Base-by-base conservation (phyloP, 2,888 invertebrate species). In the Eupithecia insigniata region DNA sequence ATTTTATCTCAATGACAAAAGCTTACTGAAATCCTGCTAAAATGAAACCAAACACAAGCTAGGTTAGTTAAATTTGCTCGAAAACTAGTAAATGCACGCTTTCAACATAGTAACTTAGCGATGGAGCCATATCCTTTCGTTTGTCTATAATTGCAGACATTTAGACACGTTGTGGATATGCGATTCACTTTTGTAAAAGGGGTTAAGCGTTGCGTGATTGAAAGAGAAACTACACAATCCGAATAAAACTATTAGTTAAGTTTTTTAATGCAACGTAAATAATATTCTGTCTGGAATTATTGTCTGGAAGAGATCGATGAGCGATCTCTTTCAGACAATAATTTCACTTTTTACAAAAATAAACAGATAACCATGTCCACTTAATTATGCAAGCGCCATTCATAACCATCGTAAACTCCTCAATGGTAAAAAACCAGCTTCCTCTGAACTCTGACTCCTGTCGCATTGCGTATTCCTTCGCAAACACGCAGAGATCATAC, bases 341-440 rank as follows among this genome's bases (percentile, higher is more conserved):
- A 62, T 62, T 62, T 62, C 61, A 62, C 61, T 62, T 64, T 34
- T 34, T 34, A 22, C 22, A n/a, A 22, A 36, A 64, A 64, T 22
- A 64, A 64, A 36, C 22, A 64, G 22, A 60, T 60, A 7, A 60
- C 18, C 64, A n/a, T 16, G 16, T 36, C 36, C 22, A 64, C 36
- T 26, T 64, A 36, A 26, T 26, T 64, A 64, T 34, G 64, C 85
- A 87, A 82, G 79, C 79, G 78, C 83, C 87, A 85, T 81, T 86
- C 88, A 84, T 82, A 83, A 73, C 72, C 81, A 81, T 82, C 83
- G 80, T 83, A 84, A 85, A 81, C 77, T 76, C 80, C 79, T 80
- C 79, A 81, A 64, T 76, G 78, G 75, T 70, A 67, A 73, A 66
- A 43, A 72, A 75, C 89, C 84, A 85, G 66, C 66, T 55, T 68